phyloP scores from a whole-genome alignment of 2,797 vertebrate species.

The Fundulus diaphanus region DNA sequence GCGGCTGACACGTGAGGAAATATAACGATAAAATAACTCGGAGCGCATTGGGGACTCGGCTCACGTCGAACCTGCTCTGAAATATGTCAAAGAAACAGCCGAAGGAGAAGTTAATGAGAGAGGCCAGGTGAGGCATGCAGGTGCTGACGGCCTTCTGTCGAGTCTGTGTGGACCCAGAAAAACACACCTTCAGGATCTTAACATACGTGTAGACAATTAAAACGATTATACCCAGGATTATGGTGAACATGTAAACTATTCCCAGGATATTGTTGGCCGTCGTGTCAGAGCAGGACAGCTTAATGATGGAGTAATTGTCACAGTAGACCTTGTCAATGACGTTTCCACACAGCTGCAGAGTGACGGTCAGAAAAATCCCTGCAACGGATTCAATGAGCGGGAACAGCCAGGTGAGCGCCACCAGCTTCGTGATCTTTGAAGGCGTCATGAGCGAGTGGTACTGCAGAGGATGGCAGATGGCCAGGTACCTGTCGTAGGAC shows the following conservation, averaged over 20 bases:
- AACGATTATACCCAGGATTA: slow-evolving; percentile 32
- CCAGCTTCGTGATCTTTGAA: slow-evolving; percentile 27
- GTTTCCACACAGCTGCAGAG: slow-evolving; percentile 9
- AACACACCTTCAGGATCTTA: slow-evolving; percentile 45
- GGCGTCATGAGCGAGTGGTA: slow-evolving; percentile 71
- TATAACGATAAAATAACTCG: slow-evolving; percentile 50
- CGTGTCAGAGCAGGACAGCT: slow-evolving; percentile 16
- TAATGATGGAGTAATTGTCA: background rate
- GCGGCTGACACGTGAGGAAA: slow-evolving; percentile 43
- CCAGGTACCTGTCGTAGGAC: slow-evolving; percentile 70
- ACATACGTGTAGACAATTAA: slow-evolving; percentile 53
- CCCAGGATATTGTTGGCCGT: slow-evolving; percentile 8
- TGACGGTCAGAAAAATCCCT: background rate
- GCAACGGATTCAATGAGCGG: background rate
- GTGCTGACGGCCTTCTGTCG: slow-evolving; percentile 48
- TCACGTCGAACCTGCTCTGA: slow-evolving; percentile 50
- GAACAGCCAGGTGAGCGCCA: slow-evolving; percentile 22
- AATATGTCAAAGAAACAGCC: slow-evolving; percentile 50
- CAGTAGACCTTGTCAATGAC: slow-evolving; percentile 12
- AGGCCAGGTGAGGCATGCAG: slow-evolving; percentile 53
- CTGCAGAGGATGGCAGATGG: slow-evolving; percentile 52
- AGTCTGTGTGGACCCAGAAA: slow-evolving; percentile 24
- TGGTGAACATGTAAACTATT: slow-evolving; percentile 13
- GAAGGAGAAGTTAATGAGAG: slow-evolving; percentile 36
- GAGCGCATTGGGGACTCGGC: background rate